phyloP scores from a whole-genome alignment of 2,888 invertebrate genomes.

The Escarpia spicata region DNA sequence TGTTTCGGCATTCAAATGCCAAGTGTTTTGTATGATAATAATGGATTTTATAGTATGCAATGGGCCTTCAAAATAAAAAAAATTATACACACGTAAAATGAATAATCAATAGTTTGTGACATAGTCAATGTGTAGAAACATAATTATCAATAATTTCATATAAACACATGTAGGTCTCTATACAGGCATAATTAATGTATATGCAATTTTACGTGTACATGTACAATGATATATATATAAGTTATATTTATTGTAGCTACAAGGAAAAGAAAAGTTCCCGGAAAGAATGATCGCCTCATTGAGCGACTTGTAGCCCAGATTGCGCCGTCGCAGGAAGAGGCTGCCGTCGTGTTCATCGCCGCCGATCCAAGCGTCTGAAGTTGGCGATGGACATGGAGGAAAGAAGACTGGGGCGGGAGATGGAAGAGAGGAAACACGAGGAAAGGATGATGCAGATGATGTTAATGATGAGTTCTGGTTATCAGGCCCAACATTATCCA shows the following conservation, averaged over 20 bases:
- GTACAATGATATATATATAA: too few species aligned
- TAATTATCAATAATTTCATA: background rate
- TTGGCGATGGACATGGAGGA: background rate
- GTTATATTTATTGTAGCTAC: background rate
- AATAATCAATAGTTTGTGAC: too few species aligned
- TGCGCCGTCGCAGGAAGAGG: background rate
- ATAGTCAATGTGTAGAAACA: background rate
- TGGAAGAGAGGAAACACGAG: background rate
- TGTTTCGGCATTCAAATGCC: background rate
- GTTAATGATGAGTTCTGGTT: background rate
- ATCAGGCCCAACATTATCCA: background rate
- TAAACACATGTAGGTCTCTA: background rate
- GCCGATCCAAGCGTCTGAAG: background rate
- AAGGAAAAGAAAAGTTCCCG: background rate
- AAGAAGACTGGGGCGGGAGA: background rate
- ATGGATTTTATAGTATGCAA: background rate
- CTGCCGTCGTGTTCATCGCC: background rate
- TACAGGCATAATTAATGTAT: background rate
- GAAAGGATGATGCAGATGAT: background rate
- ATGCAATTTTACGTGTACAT: background rate
- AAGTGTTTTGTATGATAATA: background rate
- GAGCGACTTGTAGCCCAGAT: background rate
- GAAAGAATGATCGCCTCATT: background rate
- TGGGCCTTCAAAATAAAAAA: background rate
- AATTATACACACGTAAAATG: background rate